phyloP scores from a whole-genome alignment of 2,797 vertebrate species.

The Phataginus tricuspis region DNA sequence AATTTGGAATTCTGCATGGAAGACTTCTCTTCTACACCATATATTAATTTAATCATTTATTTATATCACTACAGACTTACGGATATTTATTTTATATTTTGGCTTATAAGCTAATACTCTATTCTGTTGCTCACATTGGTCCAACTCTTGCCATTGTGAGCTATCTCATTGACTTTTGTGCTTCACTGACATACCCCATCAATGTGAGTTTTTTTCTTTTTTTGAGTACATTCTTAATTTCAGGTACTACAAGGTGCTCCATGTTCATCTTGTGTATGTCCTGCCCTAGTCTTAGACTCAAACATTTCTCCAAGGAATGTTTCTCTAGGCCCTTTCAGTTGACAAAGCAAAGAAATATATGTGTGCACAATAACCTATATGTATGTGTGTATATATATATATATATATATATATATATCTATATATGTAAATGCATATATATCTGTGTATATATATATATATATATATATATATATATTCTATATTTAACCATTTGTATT shows the following conservation, averaged over 20 bases:
- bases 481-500: background rate
- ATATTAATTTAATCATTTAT: background rate
- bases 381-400: too few relatives aligned
- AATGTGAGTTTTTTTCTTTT: background rate
- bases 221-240: background rate
- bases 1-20: background rate
- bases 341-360: background rate
- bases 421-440: too few relatives aligned
- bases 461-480: background rate
- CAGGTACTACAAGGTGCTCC: background rate
- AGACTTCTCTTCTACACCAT: background rate
- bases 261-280: background rate
- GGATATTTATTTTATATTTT: background rate
- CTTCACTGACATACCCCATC: background rate
- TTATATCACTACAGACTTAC: background rate
- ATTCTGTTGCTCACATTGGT: background rate
- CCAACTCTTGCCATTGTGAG: background rate
- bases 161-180: background rate
- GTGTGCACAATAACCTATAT: background rate
- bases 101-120: background rate
- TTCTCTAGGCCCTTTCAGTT: background rate
- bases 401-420: too few relatives aligned
- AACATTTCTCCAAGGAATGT: background rate
- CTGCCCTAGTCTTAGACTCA: background rate
- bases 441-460: background rate